Base-by-base conservation (phyloP, 2,113 vertebrate species). In the Megaceryle maxima region DNA sequence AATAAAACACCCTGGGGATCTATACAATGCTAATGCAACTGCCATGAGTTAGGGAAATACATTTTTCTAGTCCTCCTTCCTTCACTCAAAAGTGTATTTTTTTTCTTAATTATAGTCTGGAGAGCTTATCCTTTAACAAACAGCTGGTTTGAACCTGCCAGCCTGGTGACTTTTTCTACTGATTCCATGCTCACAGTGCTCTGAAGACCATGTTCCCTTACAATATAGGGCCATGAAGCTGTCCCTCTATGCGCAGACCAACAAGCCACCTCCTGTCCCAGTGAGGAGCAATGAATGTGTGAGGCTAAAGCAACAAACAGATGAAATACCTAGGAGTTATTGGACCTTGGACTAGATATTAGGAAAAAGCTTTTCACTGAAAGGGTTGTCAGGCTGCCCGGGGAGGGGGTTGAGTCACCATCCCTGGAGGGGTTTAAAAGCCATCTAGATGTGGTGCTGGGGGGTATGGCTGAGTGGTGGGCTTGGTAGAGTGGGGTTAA, bases 201-300 rank as follows among this genome's bases (percentile, higher is more conserved):
- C 63, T 50, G 53, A 70, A 48, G 16, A 51, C 2, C 16, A 8
- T 24, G 20, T 66, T 48, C 22, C 37, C 37, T 37, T 37, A 8
- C 37, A 37, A 37, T 8, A 37, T 37, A 37, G 37, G 37, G 37
- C 37, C 37, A 37, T 37, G 37, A 37, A 37, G 37, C 37, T 37
- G 37, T 37, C 37, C 37, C 37, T 37, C 37, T 60, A 5, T 8
- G 3, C n/a, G 41, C 22, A 75, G 26, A 56, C 17, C 2, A 28
- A 83, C 2, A 28, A 87, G 44, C 10, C 4, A 5, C 14, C 26
- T 56, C 41, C 29, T 56, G 35, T 16, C 19, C 8, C 17, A 24
- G 0, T n/a, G 28, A 35, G 51, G 22, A 72, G 43, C 13, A 66
- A 22, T 0, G 2, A 44, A 44, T 51, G 3, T 26, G 24, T 31